A percentile compares a stretch with the other conserved stretches of the same genome.
These are phyloP conservation scores for Eulemur mongoz DNA, from an alignment of 2,797 vertebrate species.

Conservation along the genomic window DNA sequence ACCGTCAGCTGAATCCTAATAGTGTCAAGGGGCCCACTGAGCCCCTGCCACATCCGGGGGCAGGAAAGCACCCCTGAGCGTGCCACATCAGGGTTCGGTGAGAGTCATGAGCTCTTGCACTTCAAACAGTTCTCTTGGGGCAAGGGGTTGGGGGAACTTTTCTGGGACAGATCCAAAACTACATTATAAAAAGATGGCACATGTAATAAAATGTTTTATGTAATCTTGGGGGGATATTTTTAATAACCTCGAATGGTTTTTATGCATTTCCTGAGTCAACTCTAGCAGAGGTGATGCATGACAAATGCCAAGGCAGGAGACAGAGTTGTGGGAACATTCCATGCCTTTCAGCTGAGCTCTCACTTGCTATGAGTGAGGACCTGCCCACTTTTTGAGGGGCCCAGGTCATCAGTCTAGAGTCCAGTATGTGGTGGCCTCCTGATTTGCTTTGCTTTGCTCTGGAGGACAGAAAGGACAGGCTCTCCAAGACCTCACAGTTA, in stretches of 20 bases:
- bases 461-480: no score
- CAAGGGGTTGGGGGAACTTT: background rate
- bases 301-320: background rate
- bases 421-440: rapidly evolving
- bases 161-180: background rate
- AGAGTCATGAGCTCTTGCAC: background rate
- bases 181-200: background rate
- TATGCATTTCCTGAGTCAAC: background rate
- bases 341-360: background rate
- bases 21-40: background rate
- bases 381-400: background rate
- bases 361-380: rapidly evolving
- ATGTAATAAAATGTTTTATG: background rate
- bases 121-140: background rate
- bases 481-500: background rate
- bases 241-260: background rate
- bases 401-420: background rate
- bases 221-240: background rate
- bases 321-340: background rate
- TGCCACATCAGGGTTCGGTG: background rate
- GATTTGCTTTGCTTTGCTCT: background rate
- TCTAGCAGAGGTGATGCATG: background rate
- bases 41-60: background rate
- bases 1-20: rapidly evolving
- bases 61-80: rapidly evolving